phyloP scores from a whole-genome alignment of 2,797 vertebrate species.

The Alcedo atthis region DNA sequence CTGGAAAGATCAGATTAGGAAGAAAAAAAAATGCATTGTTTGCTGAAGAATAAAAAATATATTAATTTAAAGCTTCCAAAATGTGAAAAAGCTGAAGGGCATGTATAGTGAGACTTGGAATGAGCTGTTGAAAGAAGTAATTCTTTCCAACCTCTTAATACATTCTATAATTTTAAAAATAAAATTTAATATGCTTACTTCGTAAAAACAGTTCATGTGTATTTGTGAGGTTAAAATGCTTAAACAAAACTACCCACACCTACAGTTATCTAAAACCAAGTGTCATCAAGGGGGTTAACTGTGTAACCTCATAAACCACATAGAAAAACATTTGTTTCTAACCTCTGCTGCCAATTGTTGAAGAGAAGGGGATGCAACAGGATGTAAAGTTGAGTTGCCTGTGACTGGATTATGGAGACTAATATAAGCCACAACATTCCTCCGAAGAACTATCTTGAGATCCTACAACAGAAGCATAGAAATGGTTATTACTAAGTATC shows the following conservation, averaged over 20 bases:
- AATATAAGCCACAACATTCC: conserved; percentile 88
- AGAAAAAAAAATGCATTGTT: not conserved
- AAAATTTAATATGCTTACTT: not conserved
- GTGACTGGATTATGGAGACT: conserved; percentile 86
- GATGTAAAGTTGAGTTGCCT: conserved; percentile 82
- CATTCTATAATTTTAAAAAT: not conserved
- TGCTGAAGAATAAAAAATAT: conserved; percentile 4
- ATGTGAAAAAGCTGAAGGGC: not conserved
- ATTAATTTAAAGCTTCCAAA: not conserved
- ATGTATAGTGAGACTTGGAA: not conserved
- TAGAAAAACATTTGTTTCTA: conserved; percentile 62
- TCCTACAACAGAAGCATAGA: conserved; percentile 79
- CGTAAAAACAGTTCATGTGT: not conserved
- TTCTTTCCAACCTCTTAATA: not conserved
- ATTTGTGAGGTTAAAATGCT: not conserved
- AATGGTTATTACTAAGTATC: not conserved
- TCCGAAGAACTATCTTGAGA: conserved; percentile 86
- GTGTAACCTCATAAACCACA: not conserved
- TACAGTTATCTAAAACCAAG: not conserved
- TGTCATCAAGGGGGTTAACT: not conserved
- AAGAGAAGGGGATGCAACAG: conserved; percentile 89
- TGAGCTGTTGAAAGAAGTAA: not conserved
- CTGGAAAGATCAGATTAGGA: conserved; percentile 8
- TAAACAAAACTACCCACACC: not conserved
- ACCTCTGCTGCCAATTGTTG: conserved; percentile 87